Evolutionary conservation across 2,113 vertebrate genomes (phyloP), one percentile per base, ranked within the genome.

Genomic region (Catharus fuscescens): DNA sequence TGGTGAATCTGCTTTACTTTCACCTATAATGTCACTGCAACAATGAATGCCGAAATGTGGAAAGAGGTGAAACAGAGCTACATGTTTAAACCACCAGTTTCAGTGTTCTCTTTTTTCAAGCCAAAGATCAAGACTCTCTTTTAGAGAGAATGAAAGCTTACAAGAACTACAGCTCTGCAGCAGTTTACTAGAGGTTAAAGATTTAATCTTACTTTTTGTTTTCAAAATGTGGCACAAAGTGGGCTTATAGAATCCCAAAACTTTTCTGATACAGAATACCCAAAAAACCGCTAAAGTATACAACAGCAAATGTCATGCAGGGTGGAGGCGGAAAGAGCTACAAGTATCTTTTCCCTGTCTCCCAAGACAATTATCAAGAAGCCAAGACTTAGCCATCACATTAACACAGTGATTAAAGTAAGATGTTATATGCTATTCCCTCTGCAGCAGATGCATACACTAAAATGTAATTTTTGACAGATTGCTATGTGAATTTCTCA

Each of bases 401-500:
- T 36, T 20, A 25, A 71, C 23, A 24, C 38, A 67, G 56, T 6
- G 5, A 84, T 69, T 52, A 81, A 81, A 81, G 14, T 7, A 78
- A 84, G 48, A 66, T 1, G 0, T n/a, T 87, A 40, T 13, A 59
- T 2, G 2, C 8, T 80, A 8, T 72, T 88, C 56, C 32, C 70
- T 88, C 60, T 77, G 34, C 40, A 92, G 76, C 74, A 94, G 86
- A 91, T 84, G 80, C 18, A 4, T 18, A 64, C 17, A 32, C 60
- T 74, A 11, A 93, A 91, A 59, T 0, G 2, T 29, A 59, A 83
- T 44, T 94, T 91, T 71, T 86, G 69, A 92, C 91, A 92, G 86
- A 73, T 18, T 79, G 90, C 28, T 93, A 87, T 91, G 48, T 29
- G n/a, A 50, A 76, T 40, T 81, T 64, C 80, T 77, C 66, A 80